Evolutionary conservation across 2,113 vertebrate genomes (phyloP).

Genomic region (Urocitellus parryii): DNA sequence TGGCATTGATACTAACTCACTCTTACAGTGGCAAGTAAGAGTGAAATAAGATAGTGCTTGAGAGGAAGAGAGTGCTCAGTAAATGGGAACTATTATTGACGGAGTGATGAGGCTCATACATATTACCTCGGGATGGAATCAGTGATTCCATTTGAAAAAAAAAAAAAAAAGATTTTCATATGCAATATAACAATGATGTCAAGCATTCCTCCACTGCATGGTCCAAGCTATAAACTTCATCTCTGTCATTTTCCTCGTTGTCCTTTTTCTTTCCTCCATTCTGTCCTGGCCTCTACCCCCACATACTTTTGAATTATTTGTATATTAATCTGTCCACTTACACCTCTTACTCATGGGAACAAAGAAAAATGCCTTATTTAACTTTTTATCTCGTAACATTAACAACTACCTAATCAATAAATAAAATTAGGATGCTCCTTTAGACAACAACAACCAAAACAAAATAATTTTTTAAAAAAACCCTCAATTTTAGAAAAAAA

Average conservation of each 20-base stretch:
- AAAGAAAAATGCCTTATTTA: background rate
- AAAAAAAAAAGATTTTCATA: background rate
- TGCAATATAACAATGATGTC: background rate
- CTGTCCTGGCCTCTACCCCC: background rate
- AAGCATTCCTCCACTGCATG: background rate
- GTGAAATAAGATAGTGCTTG: background rate
- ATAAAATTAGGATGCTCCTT: background rate
- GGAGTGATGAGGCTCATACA: background rate
- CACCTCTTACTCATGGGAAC: background rate
- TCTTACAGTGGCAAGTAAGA: background rate
- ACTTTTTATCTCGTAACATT: background rate
- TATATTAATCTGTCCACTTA: background rate
- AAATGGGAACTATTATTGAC: background rate
- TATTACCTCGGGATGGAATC: background rate
- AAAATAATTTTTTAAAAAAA: background rate
- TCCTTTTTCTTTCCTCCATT: background rate
- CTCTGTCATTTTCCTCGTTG: background rate
- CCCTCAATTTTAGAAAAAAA: constrained; percentile 36
- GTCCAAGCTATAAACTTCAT: fast-evolving
- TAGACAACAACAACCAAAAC: background rate
- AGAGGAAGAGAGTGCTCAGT: background rate
- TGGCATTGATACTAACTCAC: background rate
- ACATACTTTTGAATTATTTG: constrained; percentile 14
- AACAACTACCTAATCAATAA: background rate
- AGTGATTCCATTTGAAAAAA: background rate